Evolutionary conservation across 2,888 invertebrate species (phyloP), one percentile per base, ranked within the genome.

Genomic region (Drosophila eohydei): DNA sequence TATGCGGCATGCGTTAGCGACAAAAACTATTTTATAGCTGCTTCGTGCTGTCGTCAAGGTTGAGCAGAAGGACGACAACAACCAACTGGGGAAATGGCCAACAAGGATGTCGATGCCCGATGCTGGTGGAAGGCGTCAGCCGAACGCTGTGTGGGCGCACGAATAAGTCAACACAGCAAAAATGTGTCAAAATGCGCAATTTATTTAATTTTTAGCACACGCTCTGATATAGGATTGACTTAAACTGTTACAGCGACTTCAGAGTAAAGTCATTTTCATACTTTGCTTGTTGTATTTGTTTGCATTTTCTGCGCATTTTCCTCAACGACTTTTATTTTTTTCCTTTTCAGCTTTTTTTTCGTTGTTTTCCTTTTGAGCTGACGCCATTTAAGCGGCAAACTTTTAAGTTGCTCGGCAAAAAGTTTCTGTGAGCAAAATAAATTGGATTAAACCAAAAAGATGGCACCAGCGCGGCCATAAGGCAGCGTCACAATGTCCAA

Each of bases 151-250:
- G 40, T 30, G 7, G 30, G 32, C 14, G 38, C n/a, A 11, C 80
- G 74, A 90, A 87, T 85, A 90, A 89, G 90, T 88, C 88, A 88
- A 90, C 90, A 88, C 85, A 78, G 83, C 90, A 56, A 85, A 83
- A 91, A 90, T 91, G 90, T 90, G 91, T 91, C 91, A 91, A 88
- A 91, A 91, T 81, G 91, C 80, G 84, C 91, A 89, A 90, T 90
- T 90, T 91, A 91, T 90, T 90, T 91, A 91, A 90, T 90, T 90
- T 90, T 90, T 84, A 80, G 72, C 79, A 83, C 75, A 75, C 69
- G 73, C 78, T 73, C 75, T 78, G 75, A 79, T 76, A 65, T 67
- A 73, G 75, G 73, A 78, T 72, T 57, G 75, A 69, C 69, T 78
- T 74, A 78, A 78, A 59, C 69, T 67, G 61, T 60, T 78, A 43